Conservation (phyloP, 2,797 vertebrate genomes). For the Pseudomugil gertrudae region DNA sequence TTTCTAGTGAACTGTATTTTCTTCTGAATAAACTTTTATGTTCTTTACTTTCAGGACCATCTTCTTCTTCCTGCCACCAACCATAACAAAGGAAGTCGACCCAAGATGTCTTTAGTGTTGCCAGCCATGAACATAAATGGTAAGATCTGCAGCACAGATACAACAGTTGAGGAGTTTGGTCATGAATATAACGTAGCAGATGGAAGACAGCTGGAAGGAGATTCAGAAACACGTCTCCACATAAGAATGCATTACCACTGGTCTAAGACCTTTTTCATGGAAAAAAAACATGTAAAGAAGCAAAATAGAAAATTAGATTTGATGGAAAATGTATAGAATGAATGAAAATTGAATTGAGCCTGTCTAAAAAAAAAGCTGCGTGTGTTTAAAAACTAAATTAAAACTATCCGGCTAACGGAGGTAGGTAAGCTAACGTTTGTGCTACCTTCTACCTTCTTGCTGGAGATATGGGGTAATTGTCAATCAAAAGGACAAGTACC, state of each 20-base stretch:
- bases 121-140: conserved; percentile 95
- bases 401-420: too few species aligned
- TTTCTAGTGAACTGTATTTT: conserved; percentile 21
- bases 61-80: conserved; percentile 94
- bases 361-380: too few species aligned
- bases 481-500: too few species aligned
- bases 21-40: conserved; percentile 19
- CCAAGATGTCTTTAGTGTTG: conserved; percentile 96
- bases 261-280: neutral
- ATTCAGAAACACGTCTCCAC: conserved; percentile 39
- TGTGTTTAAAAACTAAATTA: too few species aligned
- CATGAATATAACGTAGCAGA: conserved; percentile 27
- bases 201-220: conserved; percentile 33
- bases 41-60: conserved; percentile 89
- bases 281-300: conserved; percentile 4
- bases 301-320: conserved; percentile 13
- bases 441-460: too few species aligned
- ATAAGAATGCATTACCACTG: conserved; percentile 45
- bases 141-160: conserved; percentile 75
- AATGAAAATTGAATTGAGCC: too few species aligned
- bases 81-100: conserved; percentile 94
- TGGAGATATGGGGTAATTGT: too few species aligned
- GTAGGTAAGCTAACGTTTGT: too few species aligned
- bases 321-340: too few species aligned
- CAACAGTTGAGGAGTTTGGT: conserved; percentile 24